Evolutionary conservation across 2,888 invertebrate genomes (phyloP), one percentile per base, ranked within the genome.

Genomic region (Cynaeus angustus): DNA sequence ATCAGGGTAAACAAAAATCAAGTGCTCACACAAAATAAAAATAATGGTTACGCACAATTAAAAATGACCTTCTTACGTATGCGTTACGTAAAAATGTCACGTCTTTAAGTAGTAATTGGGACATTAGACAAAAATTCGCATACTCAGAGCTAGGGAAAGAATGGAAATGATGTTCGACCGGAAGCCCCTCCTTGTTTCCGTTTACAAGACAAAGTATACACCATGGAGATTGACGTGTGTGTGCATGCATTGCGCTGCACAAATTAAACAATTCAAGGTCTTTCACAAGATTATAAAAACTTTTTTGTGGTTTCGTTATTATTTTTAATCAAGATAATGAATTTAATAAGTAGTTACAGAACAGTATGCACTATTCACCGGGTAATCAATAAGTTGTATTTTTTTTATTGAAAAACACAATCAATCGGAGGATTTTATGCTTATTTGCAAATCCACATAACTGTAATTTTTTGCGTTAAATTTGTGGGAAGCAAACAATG

Each of bases 151-250:
- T 1, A 16, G 16, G 16, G 46, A 13, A 16, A 14, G 7, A 10
- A 46, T 46, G 26, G 13, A 38, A 62, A 37, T 16, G 38, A 33
- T 52, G 46, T 61, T 10, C 37, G 48, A 46, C 59, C 59, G 66
- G 66, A 70, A 66, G 53, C 70, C 48, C 66, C 61, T 66, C 61
- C 66, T 70, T 56, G 65, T 58, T 56, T 68, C 43, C 68, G 68
- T 70, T 55, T 52, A 53, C 38, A 48, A 53, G 37, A 37, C n/a
- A 62, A 16, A 46, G 45, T 21, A 21, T 21, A 48, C 37, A 26
- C 12, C 43, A 13, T 58, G 43, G 28, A 30, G 33, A 59, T 10
- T 50, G 26, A 28, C 12, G 28, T 26, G 9, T 50, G n/a, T 28
- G 21, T n/a, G 9, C 9, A 50, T 16, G 7, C 16, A 50, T 16